Conservation (phyloP, 2,888 invertebrate species). For the Argyra leucocephala region DNA sequence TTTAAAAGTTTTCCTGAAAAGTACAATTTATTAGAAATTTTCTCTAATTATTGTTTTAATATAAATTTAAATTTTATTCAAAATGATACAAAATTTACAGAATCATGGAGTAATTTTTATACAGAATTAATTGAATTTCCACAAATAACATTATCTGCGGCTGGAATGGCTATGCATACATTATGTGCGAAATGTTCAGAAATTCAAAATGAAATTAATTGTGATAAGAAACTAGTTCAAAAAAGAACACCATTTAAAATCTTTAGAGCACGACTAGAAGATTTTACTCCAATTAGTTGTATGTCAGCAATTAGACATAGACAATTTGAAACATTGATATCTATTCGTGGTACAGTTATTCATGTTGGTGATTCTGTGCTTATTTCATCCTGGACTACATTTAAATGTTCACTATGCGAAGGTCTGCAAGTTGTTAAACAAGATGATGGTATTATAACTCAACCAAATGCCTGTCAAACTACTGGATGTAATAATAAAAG, state of each 20-base stretch:
- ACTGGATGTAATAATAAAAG: constrained; percentile 50
- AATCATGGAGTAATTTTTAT: constrained; percentile 54
- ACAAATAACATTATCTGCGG: constrained; percentile 54
- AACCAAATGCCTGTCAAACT: constrained; percentile 35
- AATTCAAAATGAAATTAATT: constrained; percentile 10
- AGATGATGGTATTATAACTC: constrained; percentile 25
- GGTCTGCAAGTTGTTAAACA: constrained; percentile 57
- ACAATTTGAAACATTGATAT: not conserved
- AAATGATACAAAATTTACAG: constrained; percentile 49
- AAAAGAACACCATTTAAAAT: constrained; percentile 43
- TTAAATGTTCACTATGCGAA: constrained; percentile 33
- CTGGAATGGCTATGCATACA: constrained; percentile 73
- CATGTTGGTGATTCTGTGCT: not conserved
- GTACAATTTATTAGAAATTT: constrained; percentile 29
- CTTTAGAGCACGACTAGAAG: constrained; percentile 30
- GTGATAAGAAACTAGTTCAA: constrained; percentile 42
- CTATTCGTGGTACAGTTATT: not conserved
- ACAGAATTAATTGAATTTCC: constrained; percentile 60
- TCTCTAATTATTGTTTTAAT: constrained; percentile 27
- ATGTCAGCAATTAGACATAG: not conserved
- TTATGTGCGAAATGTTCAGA: constrained; percentile 38
- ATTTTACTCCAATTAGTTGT: constrained; percentile 57
- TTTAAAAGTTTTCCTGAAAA: constrained; percentile 34
- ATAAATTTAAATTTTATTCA: constrained; percentile 51
- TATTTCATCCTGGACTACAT: not conserved